These are phyloP conservation scores for Erythrocebus patas DNA, from an alignment of 2,113 vertebrate genomes.

Conservation along the genomic window DNA sequence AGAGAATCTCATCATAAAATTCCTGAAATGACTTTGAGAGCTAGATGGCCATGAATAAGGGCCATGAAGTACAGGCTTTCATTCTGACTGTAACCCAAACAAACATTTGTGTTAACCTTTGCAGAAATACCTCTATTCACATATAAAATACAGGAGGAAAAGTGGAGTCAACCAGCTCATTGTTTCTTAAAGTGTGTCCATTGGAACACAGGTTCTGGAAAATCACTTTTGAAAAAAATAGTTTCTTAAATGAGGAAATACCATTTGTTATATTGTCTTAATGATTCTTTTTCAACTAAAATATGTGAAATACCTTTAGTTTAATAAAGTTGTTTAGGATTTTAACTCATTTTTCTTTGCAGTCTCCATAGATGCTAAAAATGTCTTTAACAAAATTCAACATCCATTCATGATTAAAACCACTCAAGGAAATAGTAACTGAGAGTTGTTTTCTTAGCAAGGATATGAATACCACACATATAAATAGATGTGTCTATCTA, in stretches of 20 bases:
- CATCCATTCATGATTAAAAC: neutral
- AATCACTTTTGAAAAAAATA: neutral
- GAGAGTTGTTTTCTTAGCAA: neutral
- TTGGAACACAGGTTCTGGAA: neutral
- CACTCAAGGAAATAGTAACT: neutral
- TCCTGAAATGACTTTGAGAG: neutral
- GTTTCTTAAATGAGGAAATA: neutral
- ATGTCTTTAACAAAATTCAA: neutral
- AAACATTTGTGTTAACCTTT: too few species aligned
- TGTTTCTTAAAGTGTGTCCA: neutral
- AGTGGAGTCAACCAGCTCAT: fast-evolving
- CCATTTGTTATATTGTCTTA: neutral
- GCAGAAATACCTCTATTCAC: neutral
- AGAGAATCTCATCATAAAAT: neutral
- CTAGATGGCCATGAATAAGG: fast-evolving
- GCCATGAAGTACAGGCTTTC: neutral
- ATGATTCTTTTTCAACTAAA: neutral
- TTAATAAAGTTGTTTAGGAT: neutral
- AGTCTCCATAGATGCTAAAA: neutral
- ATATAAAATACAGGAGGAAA: neutral
- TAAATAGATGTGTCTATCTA: too few species aligned
- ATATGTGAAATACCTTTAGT: neutral
- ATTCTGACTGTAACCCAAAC: neutral
- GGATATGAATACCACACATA: too few species aligned
- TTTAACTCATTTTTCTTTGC: neutral